A percentile compares a stretch with the other conserved stretches of the same genome.
phyloP scores from a whole-genome alignment of 2,113 vertebrate genomes.

The Philantomba maxwellii region DNA sequence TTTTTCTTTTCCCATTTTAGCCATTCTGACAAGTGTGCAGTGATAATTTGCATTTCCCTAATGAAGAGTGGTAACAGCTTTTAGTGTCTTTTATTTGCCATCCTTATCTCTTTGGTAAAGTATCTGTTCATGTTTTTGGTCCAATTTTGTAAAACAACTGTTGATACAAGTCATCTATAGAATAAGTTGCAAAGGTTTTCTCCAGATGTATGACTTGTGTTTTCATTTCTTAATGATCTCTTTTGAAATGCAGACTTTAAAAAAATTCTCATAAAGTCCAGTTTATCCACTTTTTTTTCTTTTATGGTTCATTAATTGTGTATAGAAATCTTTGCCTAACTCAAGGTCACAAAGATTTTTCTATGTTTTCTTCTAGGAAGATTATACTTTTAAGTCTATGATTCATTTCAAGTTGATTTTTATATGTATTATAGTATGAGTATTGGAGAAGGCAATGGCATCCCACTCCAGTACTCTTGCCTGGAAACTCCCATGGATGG shows the following conservation, averaged over 20 bases:
- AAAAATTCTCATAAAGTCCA: not conserved
- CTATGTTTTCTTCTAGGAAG: not conserved
- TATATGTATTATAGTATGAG: not conserved
- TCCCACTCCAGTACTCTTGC: no score
- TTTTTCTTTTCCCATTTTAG: not conserved
- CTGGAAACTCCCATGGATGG: no score
- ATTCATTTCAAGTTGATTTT: not conserved
- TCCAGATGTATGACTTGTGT: not conserved
- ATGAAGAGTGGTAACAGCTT: not conserved
- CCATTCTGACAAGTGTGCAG: not conserved
- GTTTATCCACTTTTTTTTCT: not conserved
- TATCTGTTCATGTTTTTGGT: not conserved
- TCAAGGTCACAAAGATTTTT: not conserved
- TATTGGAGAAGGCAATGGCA: no score
- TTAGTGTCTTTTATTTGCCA: not conserved
- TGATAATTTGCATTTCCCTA: not conserved
- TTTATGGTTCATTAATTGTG: not conserved
- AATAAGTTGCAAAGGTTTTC: not conserved
- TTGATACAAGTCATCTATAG: not conserved
- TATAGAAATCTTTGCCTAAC: not conserved
- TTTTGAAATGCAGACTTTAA: not conserved
- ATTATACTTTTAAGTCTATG: not conserved
- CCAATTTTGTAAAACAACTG: not conserved
- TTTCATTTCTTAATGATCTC: not conserved
- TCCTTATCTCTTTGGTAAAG: not conserved